These are phyloP conservation scores for Orthonychiurus folsomi DNA, from an alignment of 2,888 invertebrate genomes.

Conservation along the genomic window DNA sequence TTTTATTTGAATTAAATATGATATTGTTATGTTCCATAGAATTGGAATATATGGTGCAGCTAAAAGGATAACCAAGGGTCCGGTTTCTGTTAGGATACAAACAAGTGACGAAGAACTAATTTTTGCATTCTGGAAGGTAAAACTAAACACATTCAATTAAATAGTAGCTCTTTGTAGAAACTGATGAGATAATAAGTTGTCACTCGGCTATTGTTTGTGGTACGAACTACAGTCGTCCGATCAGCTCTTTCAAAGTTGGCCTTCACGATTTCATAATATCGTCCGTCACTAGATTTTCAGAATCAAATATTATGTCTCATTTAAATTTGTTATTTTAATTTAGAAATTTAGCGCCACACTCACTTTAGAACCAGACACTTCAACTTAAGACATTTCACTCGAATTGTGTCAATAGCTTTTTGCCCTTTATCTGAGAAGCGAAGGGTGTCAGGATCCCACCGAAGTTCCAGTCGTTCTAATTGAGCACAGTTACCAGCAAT, in stretches of 20 bases:
- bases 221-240: constrained; percentile 88
- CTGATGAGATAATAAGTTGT: constrained; percentile 85
- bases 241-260: constrained; percentile 99
- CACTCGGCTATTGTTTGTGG: constrained; percentile 90
- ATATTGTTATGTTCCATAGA: no score
- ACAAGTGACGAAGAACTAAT: no score
- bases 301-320: constrained; percentile 39
- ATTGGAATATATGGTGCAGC: no score
- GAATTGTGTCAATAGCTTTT: constrained; percentile 94
- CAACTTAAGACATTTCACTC: constrained; percentile 87
- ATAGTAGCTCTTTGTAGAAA: constrained; percentile 90
- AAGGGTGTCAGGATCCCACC: constrained; percentile 98
- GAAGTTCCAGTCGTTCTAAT: constrained; percentile 82
- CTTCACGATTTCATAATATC: constrained; percentile 97
- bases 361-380: constrained; percentile 87
- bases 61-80: no score
- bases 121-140: no score
- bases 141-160: constrained; percentile 65
- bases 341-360: no score
- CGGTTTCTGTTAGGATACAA: no score
- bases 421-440: constrained; percentile 98
- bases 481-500: constrained; percentile 85
- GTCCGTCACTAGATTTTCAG: constrained; percentile 91
- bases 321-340: no score
- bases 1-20: no score